Evolutionary conservation across 2,797 vertebrate species (phyloP), one percentile per base, ranked within the genome.

Genomic region (Pangasius sanitwongsei): DNA sequence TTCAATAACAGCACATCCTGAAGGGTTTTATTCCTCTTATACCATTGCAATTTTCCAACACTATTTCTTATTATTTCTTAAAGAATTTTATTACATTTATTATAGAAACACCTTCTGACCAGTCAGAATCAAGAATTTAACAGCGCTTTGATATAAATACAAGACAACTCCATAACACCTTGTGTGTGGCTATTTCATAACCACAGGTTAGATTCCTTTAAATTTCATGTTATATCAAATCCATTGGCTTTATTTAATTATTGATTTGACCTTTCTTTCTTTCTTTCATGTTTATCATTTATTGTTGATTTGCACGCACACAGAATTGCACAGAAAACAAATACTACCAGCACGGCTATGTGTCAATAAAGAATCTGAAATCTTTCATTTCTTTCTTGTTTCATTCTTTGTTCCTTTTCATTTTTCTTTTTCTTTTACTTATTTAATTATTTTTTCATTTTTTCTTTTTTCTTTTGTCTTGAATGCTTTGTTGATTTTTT

Each of bases 371-470:
- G 4, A n/a, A 69, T 69, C 3, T 37, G 7, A n/a, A 12, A n/a
- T 31, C 12, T 15, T 67, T 67, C 12, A 8, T 72, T 20, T 23
- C 3, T 41, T 37, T 7, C 37, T 31, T 50, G 37, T 78, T 74
- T 87, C 65, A 59, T n/a, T 83, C 87, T 87, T 90, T 88, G 92
- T 90, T 44, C 44, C 77, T 86, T 44, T 90, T 92, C 84, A 0
- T 84, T n/a, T n/a, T n/a, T n/a, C n/a, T n/a, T n/a, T 15, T 80
- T 6, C 12, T 65, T n/a, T n/a, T 23, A n/a, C 28, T 65, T 2
- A 65, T 65, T 67, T 67, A n/a, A 67, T 13, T 67, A 1, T n/a
- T n/a, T 5, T 67, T 67, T 67, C 9, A 28, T 67, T n/a, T 9
- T 13, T n/a, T 65, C 34, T 34, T 34, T 34, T 12, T n/a, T 65